These are phyloP conservation scores for Dendrocincla tyrannina DNA, from an alignment of 2,797 vertebrate genomes.

Conservation along the genomic window DNA sequence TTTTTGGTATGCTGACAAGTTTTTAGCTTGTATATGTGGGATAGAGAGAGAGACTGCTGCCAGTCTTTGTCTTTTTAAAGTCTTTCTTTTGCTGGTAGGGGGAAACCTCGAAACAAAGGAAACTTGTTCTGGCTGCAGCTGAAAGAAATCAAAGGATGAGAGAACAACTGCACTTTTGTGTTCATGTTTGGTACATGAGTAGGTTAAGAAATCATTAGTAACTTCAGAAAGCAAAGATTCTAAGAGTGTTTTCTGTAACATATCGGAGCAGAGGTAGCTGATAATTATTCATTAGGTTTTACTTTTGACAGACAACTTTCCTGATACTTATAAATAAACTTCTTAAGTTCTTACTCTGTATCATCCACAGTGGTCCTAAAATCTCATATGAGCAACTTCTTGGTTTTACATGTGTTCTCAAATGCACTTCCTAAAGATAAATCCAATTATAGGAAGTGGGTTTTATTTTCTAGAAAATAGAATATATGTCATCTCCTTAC, in stretches of 20 bases:
- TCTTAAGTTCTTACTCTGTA: neutral
- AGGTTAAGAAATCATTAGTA: neutral
- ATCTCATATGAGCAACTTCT: neutral
- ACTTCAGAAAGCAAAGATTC: slow-evolving; percentile 1
- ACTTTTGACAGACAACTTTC: neutral
- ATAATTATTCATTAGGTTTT: neutral
- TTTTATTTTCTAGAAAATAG: neutral
- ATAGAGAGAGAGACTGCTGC: neutral
- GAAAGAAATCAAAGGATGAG: neutral
- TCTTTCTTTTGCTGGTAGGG: neutral
- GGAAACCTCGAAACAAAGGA: neutral
- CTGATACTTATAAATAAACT: neutral
- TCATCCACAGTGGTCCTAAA: neutral
- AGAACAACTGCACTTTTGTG: neutral
- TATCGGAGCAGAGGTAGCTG: neutral
- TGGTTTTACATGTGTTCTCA: neutral
- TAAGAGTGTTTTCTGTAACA: neutral
- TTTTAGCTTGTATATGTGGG: neutral
- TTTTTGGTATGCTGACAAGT: neutral
- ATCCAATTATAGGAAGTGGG: neutral
- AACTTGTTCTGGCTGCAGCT: neutral
- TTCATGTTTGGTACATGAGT: neutral
- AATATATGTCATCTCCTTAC: neutral
- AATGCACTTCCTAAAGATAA: neutral
- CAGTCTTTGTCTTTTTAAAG: neutral